A percentile compares a stretch with the other conserved stretches of the same genome.
These are phyloP conservation scores for Pygmarrhopalites habei DNA, from an alignment of 1,140 invertebrate species.

Conservation along the genomic window DNA sequence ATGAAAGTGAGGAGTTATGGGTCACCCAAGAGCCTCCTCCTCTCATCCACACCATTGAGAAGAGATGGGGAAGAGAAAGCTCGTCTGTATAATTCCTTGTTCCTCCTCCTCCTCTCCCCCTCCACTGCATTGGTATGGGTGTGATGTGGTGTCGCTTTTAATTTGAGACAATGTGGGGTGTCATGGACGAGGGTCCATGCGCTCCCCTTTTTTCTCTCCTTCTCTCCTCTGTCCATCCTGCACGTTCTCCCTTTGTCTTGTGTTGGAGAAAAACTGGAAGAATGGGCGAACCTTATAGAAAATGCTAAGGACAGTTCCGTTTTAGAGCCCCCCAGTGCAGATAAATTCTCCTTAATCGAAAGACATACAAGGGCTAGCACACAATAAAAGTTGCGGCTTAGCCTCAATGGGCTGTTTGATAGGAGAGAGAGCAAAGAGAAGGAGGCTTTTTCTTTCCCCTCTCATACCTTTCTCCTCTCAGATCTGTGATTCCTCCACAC, in stretches of 20 bases:
- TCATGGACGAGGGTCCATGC: too few species aligned
- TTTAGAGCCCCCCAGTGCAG: slow-evolving; percentile 38
- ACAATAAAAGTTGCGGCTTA: slow-evolving; percentile 39
- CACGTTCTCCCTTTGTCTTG: too few species aligned
- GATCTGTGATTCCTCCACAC: slow-evolving; percentile 17
- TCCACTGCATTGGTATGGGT: too few species aligned
- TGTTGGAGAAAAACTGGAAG: too few species aligned
- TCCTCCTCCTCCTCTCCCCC: too few species aligned
- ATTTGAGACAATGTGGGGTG: slow-evolving; percentile 7
- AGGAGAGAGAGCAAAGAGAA: neutral
- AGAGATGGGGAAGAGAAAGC: too few species aligned
- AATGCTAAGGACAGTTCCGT: slow-evolving; percentile 29
- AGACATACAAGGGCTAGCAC: slow-evolving; percentile 35
- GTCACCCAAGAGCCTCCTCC: neutral
- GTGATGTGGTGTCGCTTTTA: slow-evolving; percentile 1
- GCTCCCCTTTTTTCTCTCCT: too few species aligned
- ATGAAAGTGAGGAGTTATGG: slow-evolving; percentile 33
- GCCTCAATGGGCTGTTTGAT: slow-evolving; percentile 21
- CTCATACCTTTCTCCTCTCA: neutral
- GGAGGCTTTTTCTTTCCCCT: neutral
- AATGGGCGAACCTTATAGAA: neutral
- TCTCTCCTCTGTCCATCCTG: too few species aligned
- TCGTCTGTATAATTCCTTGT: too few species aligned
- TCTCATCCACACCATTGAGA: neutral
- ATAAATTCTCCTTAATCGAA: slow-evolving; percentile 41